Conservation (phyloP, 2,888 invertebrate species). For the Tipula lateralis region DNA sequence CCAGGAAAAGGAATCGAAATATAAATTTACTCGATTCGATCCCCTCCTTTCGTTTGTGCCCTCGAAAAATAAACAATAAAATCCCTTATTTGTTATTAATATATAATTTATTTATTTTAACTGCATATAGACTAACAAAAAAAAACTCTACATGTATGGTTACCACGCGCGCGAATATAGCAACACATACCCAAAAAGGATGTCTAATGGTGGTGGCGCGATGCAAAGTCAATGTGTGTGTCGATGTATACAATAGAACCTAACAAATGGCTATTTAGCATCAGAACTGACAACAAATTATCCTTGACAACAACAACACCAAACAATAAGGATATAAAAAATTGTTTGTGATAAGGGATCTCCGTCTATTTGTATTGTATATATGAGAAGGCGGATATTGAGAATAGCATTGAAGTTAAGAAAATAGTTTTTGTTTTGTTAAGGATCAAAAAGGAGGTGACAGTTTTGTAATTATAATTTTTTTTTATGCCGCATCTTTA, state of each 20-base stretch:
- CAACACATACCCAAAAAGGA: neutral
- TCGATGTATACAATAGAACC: neutral
- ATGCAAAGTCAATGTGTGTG: no score
- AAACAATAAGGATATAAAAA: neutral
- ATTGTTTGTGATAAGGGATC: neutral
- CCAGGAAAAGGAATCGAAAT: neutral
- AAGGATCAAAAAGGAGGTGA: neutral
- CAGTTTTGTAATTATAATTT: neutral
- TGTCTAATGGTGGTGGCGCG: neutral
- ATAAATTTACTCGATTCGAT: neutral
- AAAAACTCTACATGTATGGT: neutral
- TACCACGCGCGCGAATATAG: neutral
- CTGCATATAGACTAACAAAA: neutral
- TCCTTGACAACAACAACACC: neutral
- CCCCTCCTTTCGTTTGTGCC: neutral
- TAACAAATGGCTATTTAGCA: slow-evolving; percentile 9
- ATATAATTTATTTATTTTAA: slow-evolving; percentile 15
- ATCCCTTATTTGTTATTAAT: slow-evolving; percentile 24
- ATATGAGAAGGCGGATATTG: slow-evolving; percentile 19
- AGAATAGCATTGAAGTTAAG: neutral
- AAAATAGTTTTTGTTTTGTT: neutral
- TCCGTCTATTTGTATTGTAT: neutral
- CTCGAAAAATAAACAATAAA: neutral
- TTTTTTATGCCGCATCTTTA: neutral
- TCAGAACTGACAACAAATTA: neutral